phyloP scores from a whole-genome alignment of 1,140 invertebrate species.

The Vanessa tameamea region DNA sequence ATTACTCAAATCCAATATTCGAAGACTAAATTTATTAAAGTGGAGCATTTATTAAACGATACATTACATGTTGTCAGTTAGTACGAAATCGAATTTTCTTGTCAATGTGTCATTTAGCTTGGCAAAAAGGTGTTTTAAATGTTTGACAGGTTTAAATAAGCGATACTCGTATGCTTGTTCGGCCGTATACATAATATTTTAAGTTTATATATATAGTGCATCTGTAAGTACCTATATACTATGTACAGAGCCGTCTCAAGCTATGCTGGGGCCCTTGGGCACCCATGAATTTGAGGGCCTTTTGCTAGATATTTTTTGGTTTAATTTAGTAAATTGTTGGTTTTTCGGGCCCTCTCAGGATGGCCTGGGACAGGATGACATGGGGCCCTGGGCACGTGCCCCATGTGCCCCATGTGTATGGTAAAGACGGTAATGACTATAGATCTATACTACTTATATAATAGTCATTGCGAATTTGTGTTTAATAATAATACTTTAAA shows the following conservation, averaged over 20 bases:
- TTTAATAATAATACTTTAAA: no score
- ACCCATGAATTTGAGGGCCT: no score
- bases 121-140: not conserved
- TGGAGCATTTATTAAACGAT: slow-evolving; percentile 17
- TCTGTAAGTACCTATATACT: not conserved
- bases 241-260: no score
- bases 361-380: no score
- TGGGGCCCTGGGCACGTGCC: no score
- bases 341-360: no score
- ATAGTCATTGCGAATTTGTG: not conserved
- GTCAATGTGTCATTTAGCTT: slow-evolving; percentile 29
- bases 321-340: no score
- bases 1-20: not conserved
- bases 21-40: not conserved
- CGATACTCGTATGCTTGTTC: not conserved
- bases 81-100: slow-evolving; percentile 28
- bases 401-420: no score
- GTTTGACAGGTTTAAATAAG: not conserved
- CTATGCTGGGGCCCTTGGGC: no score
- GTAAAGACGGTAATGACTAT: no score
- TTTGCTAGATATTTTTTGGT: no score
- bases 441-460: not conserved
- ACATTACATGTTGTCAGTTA: slow-evolving; percentile 20
- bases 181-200: no score
- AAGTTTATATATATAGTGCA: not conserved